phyloP scores from a whole-genome alignment of 2,113 vertebrate species.

The Aepyceros melampus region DNA sequence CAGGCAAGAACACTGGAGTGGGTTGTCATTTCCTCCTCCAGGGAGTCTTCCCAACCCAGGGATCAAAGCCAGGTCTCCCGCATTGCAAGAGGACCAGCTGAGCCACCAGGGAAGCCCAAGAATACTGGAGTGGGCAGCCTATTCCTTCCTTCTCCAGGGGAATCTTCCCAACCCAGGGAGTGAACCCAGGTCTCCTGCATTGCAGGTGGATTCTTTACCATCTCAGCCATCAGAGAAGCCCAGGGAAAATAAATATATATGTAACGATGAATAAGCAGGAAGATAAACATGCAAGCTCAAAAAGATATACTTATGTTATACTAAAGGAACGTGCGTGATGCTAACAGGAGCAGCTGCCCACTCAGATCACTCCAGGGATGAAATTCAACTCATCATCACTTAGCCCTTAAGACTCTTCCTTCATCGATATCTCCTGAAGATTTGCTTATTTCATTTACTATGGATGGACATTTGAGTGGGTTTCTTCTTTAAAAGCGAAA shows the following conservation, averaged over 20 bases:
- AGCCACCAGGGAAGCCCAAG: neutral
- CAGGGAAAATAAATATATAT: neutral
- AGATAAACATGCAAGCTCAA: neutral
- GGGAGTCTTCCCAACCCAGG: neutral
- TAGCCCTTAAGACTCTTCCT: neutral
- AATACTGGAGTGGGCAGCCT: neutral
- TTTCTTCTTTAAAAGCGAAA: neutral
- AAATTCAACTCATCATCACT: neutral
- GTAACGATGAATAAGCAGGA: fast-evolving
- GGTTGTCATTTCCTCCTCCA: neutral
- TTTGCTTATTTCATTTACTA: neutral
- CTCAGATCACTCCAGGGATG: neutral
- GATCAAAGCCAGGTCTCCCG: neutral
- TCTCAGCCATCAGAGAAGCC: neutral
- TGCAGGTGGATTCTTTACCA: neutral
- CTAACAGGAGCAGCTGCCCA: no score
- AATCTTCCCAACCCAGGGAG: neutral
- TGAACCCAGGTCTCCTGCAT: neutral
- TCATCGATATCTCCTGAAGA: fast-evolving
- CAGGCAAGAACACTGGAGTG: neutral
- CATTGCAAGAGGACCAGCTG: neutral
- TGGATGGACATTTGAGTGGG: no score
- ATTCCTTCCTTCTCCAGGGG: neutral
- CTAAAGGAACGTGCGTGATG: fast-evolving
- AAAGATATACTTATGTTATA: fast-evolving